Base-by-base conservation (phyloP, 2,888 invertebrate genomes). In the Pegoplata infirma region DNA sequence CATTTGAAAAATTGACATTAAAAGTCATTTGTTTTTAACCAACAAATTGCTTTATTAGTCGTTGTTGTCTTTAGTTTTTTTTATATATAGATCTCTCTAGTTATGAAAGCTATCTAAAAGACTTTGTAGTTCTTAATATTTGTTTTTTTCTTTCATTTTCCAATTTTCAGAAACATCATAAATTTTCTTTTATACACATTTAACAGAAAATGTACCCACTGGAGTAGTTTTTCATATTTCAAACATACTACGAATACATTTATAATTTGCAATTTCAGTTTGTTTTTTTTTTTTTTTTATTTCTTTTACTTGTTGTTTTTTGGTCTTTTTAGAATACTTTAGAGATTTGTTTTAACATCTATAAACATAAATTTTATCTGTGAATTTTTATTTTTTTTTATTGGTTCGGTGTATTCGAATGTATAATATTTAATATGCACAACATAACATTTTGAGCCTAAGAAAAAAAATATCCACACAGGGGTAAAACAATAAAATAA, bases 1-100 rank as follows among this genome's bases (percentile, higher is more conserved):
- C 56, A 79, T 75, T 75, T 79, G 71, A 75, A 75, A 79, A 75
- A 75, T 79, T 79, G 56, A 46, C 75, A 75, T 75, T 75, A 63
- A 72, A 72, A 58, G 55, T 47, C 47, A 78, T 78, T 78, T 74
- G 61, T 71, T 74, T 61, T 61, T 55, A 28, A 55, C 53, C 66
- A 79, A 75, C 75, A 79, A 79, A 79, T 79, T 75, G 75, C 75
- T 74, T 66, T 66, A 66, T 49, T 55, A 66, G 59, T 55, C 51
- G 49, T 25, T 56, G 44, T 21, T 40, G 58, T 25, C 36, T 40
- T 36, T 3, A 40, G 59, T 63, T 44, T 14, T 23, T 25, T 51
- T 53, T 28, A n/a, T n/a, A n/a, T n/a, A n/a, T n/a, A n/a, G 12
- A 10, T 6, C 25, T 46, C 16, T 56, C 16, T 40, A 25, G 14